Conservation (phyloP, 2,888 invertebrate species). For the Machimus rusticus region DNA sequence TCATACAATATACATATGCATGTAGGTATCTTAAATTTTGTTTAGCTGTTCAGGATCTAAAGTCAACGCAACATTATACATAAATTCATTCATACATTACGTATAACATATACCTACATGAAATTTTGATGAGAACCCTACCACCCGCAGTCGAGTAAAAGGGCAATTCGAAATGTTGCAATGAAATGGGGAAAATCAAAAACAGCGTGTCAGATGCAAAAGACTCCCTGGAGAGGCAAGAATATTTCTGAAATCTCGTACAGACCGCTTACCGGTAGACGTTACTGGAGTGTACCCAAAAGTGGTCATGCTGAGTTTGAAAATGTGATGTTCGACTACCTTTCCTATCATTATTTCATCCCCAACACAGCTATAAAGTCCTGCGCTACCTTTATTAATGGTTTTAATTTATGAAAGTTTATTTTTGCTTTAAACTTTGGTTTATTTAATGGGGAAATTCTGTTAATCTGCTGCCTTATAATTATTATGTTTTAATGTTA, state of each 20-base stretch:
- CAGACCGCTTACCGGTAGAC: background rate
- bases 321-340: background rate
- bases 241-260: background rate
- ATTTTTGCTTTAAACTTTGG: background rate
- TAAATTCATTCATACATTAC: background rate
- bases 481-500: too few species aligned
- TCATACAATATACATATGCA: too few species aligned
- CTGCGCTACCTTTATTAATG: background rate
- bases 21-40: too few species aligned
- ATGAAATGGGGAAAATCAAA: background rate
- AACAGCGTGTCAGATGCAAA: background rate
- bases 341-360: background rate
- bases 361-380: background rate
- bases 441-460: background rate
- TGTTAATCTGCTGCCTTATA: background rate
- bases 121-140: background rate
- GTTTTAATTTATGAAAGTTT: background rate
- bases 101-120: background rate
- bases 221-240: background rate
- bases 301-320: background rate
- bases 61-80: background rate
- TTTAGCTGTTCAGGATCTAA: background rate
- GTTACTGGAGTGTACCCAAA: background rate
- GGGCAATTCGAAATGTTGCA: background rate
- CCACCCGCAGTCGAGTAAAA: background rate